phyloP scores from a whole-genome alignment of 2,888 invertebrate species.

The Ochropleura leucogaster region DNA sequence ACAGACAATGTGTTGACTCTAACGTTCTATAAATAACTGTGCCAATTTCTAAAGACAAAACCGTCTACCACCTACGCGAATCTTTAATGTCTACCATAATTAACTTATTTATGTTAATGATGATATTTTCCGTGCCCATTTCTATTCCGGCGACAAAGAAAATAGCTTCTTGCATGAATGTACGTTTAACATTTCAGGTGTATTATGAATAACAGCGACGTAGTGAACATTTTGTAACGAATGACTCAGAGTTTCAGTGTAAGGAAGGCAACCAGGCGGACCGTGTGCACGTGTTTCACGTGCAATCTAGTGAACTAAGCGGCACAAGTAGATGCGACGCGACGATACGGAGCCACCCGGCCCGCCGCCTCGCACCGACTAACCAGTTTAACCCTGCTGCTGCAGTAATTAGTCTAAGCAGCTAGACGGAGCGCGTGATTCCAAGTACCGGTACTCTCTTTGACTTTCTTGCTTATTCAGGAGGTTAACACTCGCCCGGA shows the following conservation, averaged over 20 bases:
- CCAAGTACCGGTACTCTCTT: slow-evolving; percentile 72
- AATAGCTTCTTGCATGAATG: slow-evolving; percentile 12
- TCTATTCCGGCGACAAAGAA: slow-evolving; percentile 13
- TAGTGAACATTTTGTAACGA: slow-evolving; percentile 33
- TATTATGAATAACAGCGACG: slow-evolving; percentile 14
- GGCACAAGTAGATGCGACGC: slow-evolving; percentile 66
- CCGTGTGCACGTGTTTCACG: slow-evolving; percentile 67
- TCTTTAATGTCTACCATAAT: slow-evolving; percentile 5
- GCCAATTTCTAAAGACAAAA: slow-evolving; percentile 18
- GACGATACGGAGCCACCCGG: slow-evolving; percentile 69
- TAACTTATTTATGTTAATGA: slow-evolving; percentile 20
- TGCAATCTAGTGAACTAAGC: slow-evolving; percentile 75
- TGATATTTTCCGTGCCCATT: slow-evolving; percentile 15
- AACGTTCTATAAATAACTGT: neutral
- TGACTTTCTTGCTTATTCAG: slow-evolving; percentile 76
- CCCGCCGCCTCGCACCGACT: slow-evolving; percentile 70
- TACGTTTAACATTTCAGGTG: slow-evolving; percentile 14
- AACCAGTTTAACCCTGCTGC: slow-evolving; percentile 84
- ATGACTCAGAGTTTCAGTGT: slow-evolving; percentile 38
- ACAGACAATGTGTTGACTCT: neutral
- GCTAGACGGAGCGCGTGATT: slow-evolving; percentile 77
- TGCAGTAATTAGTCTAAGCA: slow-evolving; percentile 87
- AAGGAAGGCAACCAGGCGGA: slow-evolving; percentile 53
- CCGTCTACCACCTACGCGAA: slow-evolving; percentile 15
- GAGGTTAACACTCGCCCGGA: slow-evolving; percentile 69